These are phyloP conservation scores for Schrankia costaestrigalis DNA, from an alignment of 2,888 invertebrate species.

Conservation along the genomic window DNA sequence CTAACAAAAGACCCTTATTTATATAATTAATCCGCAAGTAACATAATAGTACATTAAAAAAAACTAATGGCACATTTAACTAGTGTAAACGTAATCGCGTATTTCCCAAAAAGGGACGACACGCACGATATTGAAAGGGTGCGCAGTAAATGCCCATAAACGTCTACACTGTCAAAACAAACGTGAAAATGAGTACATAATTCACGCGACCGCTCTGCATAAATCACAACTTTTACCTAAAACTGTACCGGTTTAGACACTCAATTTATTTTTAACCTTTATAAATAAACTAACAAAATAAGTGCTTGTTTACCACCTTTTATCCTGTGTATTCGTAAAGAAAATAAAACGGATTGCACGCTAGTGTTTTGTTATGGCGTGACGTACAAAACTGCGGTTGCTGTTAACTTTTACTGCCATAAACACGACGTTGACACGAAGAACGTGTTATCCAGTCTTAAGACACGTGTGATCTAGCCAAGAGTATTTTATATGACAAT, in stretches of 20 bases:
- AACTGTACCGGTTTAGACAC: slow-evolving; percentile 18
- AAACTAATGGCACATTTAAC: slow-evolving; percentile 2
- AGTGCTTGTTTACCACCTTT: slow-evolving; percentile 35
- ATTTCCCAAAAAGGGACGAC: slow-evolving; percentile 1
- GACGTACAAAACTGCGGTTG: slow-evolving; percentile 37
- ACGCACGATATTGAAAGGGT: slow-evolving; percentile 6
- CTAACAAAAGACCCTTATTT: too few relatives aligned
- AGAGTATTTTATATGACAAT: too few relatives aligned
- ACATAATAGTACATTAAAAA: too few relatives aligned
- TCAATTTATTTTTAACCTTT: slow-evolving; percentile 31
- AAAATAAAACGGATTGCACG: slow-evolving; percentile 42
- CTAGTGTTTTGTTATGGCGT: slow-evolving; percentile 38
- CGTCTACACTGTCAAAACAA: slow-evolving; percentile 9
- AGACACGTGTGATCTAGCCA: too few relatives aligned
- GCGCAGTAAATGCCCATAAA: slow-evolving; percentile 7
- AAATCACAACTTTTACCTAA: slow-evolving; percentile 7
- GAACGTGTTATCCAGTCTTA: too few relatives aligned
- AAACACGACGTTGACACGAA: slow-evolving; percentile 28
- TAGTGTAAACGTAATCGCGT: not conserved
- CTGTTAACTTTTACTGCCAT: slow-evolving; percentile 39
- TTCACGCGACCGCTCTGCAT: slow-evolving; percentile 4
- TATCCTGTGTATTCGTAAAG: slow-evolving; percentile 36
- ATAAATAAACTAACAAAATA: slow-evolving; percentile 33
- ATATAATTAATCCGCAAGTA: too few relatives aligned
- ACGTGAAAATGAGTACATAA: slow-evolving; percentile 7